Percentiles rank a stretch among this genome's conserved stretches.
phyloP scores from a whole-genome alignment of 2,113 vertebrate genomes.

The Clupea harengus region DNA sequence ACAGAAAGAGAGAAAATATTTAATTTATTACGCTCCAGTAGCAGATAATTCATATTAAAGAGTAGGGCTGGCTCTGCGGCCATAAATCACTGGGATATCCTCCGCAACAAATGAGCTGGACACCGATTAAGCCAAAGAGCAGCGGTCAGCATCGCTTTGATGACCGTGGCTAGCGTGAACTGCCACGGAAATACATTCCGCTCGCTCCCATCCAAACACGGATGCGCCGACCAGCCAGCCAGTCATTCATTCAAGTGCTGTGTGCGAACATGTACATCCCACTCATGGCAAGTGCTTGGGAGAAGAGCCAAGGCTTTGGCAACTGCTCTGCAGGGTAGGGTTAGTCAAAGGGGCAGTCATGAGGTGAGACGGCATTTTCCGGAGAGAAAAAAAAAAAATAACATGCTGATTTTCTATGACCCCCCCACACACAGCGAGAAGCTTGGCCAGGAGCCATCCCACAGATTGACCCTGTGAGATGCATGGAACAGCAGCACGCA shows the following conservation, averaged over 20 bases:
- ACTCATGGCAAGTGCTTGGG: background rate
- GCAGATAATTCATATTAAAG: background rate
- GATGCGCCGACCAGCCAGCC: too few species aligned
- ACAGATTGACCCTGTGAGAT: background rate
- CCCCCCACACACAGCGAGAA: background rate
- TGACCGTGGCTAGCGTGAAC: too few species aligned
- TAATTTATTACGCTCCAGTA: background rate
- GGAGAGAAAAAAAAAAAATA: background rate
- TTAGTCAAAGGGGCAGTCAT: background rate
- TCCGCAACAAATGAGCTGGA: background rate
- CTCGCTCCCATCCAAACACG: too few species aligned
- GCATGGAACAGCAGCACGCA: background rate
- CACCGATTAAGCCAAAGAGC: background rate
- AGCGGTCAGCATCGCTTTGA: background rate
- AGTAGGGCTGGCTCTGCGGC: background rate
- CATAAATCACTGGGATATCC: background rate
- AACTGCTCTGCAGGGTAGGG: background rate
- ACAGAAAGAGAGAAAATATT: slow-evolving; percentile 15
- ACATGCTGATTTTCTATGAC: background rate
- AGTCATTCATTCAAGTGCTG: background rate
- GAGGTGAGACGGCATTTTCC: background rate
- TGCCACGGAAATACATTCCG: too few species aligned
- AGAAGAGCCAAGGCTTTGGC: background rate
- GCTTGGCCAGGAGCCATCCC: background rate
- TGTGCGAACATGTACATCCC: background rate